Conservation (phyloP, 2,113 vertebrate genomes). For the Euleptes europaea region DNA sequence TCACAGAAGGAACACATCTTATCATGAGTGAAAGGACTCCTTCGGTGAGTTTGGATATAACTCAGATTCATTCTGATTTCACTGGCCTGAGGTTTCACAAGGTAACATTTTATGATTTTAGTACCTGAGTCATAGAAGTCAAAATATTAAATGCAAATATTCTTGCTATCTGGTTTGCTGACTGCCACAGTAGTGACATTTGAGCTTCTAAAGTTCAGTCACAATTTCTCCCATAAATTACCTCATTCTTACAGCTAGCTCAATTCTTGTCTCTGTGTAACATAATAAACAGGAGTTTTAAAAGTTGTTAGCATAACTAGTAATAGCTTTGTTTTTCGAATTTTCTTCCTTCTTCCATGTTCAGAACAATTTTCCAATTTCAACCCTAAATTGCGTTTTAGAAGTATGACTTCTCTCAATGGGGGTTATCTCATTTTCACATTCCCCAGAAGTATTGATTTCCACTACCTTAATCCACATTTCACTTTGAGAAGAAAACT, state of each 20-base stretch:
- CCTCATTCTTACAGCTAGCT: not conserved
- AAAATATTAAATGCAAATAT: not conserved
- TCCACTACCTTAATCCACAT: slow-evolving; percentile 16
- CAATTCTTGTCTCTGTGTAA: not conserved
- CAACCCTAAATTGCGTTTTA: slow-evolving; percentile 15
- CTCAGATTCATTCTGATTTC: not conserved
- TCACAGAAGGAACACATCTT: too few species aligned
- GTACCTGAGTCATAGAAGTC: not conserved
- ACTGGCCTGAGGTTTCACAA: not conserved
- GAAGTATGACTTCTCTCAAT: slow-evolving; percentile 4
- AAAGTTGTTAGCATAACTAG: not conserved
- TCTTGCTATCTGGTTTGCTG: not conserved
- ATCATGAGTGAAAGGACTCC: too few species aligned
- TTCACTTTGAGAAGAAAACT: slow-evolving; percentile 36
- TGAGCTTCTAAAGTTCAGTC: not conserved
- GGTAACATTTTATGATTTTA: not conserved
- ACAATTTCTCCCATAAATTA: not conserved
- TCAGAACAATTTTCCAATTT: not conserved
- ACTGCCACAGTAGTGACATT: not conserved
- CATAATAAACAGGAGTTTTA: not conserved
- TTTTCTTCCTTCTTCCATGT: not conserved
- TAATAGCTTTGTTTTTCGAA: not conserved
- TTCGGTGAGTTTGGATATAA: too few species aligned
- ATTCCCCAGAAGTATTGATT: slow-evolving; percentile 15
- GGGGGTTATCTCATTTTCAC: slow-evolving; percentile 20